These are phyloP conservation scores for Rhea pennata DNA, from an alignment of 2,113 vertebrate species.

Conservation along the genomic window DNA sequence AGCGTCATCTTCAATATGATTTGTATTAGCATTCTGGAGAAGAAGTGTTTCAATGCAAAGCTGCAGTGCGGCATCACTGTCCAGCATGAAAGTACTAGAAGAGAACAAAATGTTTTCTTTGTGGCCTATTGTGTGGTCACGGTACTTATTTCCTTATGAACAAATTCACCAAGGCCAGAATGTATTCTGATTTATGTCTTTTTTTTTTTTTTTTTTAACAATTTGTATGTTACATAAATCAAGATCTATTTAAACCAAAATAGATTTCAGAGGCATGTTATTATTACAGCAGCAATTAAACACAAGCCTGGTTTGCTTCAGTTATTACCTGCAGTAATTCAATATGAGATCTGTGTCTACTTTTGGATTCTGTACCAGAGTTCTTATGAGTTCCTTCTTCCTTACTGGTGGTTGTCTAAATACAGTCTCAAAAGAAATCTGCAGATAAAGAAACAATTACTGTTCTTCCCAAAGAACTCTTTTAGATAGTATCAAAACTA, in stretches of 20 bases:
- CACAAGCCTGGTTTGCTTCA: neutral
- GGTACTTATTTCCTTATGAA: neutral
- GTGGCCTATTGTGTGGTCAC: neutral
- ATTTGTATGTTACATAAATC: neutral
- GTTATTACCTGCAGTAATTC: constrained; percentile 89
- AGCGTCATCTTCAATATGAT: constrained; percentile 60
- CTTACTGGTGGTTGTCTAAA: constrained; percentile 86
- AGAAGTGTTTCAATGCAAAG: constrained; percentile 90
- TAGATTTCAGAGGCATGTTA: neutral
- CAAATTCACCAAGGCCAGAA: neutral
- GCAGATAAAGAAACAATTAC: constrained; percentile 28
- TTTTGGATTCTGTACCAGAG: constrained; percentile 84
- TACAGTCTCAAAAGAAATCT: constrained; percentile 95
- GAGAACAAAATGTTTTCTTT: neutral
- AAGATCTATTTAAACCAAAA: neutral
- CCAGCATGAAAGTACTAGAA: constrained; percentile 86
- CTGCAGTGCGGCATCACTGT: constrained; percentile 86
- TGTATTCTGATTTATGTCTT: neutral
- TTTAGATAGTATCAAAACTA: neutral
- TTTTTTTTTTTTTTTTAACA: neutral
- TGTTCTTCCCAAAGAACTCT: neutral
- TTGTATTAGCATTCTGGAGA: constrained; percentile 74
- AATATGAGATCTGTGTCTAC: constrained; percentile 86
- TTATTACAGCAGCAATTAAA: neutral
- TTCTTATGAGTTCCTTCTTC: constrained; percentile 87